Evolutionary conservation across 1,140 invertebrate genomes (phyloP).

Genomic region (Temnothorax nylanderi): DNA sequence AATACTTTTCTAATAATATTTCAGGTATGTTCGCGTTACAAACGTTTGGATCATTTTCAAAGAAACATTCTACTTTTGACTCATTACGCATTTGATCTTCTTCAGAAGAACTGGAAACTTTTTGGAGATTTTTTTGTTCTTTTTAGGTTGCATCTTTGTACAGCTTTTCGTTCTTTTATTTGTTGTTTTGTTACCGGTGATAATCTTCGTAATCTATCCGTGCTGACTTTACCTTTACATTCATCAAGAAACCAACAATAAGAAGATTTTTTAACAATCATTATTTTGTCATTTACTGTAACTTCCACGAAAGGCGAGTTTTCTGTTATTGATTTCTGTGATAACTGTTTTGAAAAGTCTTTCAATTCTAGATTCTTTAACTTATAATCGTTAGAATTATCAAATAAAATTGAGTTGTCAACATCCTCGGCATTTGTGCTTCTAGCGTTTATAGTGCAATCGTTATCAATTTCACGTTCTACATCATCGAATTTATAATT

Average conservation of each 20-base stretch:
- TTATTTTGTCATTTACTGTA: background rate
- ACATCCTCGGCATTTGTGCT: background rate
- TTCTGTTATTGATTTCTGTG: background rate
- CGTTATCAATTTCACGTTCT: background rate
- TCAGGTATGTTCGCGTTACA: background rate
- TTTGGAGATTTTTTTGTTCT: background rate
- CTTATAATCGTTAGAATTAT: background rate
- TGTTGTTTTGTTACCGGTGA: background rate
- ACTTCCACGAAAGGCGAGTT: background rate
- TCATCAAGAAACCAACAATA: constrained; percentile 16
- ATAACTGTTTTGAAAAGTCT: background rate
- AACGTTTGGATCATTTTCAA: background rate
- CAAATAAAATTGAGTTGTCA: background rate
- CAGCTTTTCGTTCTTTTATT: background rate
- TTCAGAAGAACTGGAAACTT: too few relatives aligned
- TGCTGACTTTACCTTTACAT: background rate
- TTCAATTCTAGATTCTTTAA: background rate
- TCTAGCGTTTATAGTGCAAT: background rate
- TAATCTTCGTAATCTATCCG: constrained; percentile 4
- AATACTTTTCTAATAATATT: constrained; percentile 28
- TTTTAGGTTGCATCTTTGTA: background rate
- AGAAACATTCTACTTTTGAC: background rate
- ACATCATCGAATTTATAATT: background rate
- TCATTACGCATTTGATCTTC: background rate
- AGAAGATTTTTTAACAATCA: constrained; percentile 8